These are phyloP conservation scores for Gymnocypris eckloni DNA, from an alignment of 2,797 vertebrate genomes.

Conservation along the genomic window DNA sequence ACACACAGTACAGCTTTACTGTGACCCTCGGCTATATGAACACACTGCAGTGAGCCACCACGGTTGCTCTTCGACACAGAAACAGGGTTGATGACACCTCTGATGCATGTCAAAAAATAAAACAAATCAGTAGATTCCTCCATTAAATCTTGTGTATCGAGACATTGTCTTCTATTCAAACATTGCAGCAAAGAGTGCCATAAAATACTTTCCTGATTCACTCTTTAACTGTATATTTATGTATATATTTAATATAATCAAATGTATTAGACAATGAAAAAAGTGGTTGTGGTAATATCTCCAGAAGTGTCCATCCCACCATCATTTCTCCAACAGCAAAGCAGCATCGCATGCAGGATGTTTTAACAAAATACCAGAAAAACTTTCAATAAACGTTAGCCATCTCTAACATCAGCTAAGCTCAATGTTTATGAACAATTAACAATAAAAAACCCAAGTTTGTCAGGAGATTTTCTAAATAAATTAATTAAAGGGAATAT, in stretches of 20 bases:
- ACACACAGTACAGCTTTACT: conserved; percentile 95
- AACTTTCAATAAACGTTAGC: background rate
- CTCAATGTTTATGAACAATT: background rate
- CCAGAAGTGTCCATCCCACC: background rate
- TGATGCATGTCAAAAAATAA: conserved; percentile 62
- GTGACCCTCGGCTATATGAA: conserved; percentile 93
- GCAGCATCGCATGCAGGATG: no score
- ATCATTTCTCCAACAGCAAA: background rate
- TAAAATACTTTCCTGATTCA: conserved; percentile 9
- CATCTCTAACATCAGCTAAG: background rate
- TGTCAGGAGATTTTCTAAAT: background rate
- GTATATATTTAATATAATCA: background rate
- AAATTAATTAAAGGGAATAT: background rate
- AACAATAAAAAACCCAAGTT: background rate
- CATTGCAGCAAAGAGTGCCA: background rate
- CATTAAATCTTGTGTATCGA: background rate
- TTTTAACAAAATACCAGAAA: background rate
- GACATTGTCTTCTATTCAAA: background rate
- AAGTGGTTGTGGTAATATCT: background rate
- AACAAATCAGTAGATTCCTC: background rate
- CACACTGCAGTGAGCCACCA: conserved; percentile 83
- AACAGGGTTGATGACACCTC: conserved; percentile 93
- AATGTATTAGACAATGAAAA: background rate
- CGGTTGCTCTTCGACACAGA: conserved; percentile 83
- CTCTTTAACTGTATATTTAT: background rate